Evolutionary conservation across 1,140 invertebrate genomes (phyloP), one percentile per base, ranked within the genome.

Genomic region (Zaprionus gabonicus): DNA sequence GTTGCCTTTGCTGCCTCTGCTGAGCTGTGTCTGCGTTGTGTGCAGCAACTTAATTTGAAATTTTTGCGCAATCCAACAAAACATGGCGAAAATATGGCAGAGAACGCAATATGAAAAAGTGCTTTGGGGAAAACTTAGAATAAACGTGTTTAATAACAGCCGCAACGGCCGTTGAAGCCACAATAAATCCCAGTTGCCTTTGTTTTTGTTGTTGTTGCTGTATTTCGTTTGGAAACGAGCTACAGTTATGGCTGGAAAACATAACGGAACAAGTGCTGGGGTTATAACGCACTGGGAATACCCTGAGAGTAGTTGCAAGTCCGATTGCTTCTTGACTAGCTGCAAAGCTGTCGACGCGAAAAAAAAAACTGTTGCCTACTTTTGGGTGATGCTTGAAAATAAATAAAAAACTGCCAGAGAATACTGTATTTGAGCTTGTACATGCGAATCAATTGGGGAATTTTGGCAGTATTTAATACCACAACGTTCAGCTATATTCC

Each of bases 61-160:
- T 90, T 90, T 90, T 90, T 90, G 76, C 85, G 86, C 85, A 90
- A 90, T 90, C 81, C 85, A 90, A 91, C 85, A 85, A 86, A 86
- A 82, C 79, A 85, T 85, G 82, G 82, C 76, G 73, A 84, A 87
- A 87, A 87, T 87, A 87, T 88, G 84, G 63, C 81, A 78, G 62
- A 84, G 75, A 84, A 80, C 82, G 85, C 82, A 82, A 85, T 90
- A 90, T 90, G 79, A 91, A 90, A 85, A 82, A 90, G 81, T 68
- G 86, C 73, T 80, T 79, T 76, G 57, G 85, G 85, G 79, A 90
- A 90, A 88, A 90, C 85, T 88, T 88, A 90, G 85, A 80, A 90
- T 90, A 88, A 90, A 88, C 81, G 84, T 88, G 81, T 88, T 88
- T 88, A 88, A 88, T 88, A 88, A 84, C 81, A 75, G 85, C 41